Conservation (phyloP, 1,140 invertebrate species). For the Aphis gossypii region DNA sequence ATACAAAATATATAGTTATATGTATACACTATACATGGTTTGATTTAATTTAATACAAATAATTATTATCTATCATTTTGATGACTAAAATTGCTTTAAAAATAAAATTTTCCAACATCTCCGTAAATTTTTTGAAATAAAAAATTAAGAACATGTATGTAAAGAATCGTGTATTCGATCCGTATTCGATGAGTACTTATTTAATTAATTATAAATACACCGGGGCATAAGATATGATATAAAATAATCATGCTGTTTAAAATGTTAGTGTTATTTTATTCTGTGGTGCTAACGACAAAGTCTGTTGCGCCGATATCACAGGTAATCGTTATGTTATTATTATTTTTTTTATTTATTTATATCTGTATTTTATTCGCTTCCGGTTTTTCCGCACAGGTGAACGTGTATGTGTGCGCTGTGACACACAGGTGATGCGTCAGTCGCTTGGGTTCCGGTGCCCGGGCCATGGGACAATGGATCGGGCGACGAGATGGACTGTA, state of each 20-base stretch:
- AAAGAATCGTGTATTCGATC: no score
- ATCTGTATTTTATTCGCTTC: background rate
- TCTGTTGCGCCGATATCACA: background rate
- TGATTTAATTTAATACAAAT: no score
- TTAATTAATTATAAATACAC: background rate
- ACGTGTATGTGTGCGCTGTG: slow-evolving; percentile 78
- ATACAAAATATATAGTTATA: no score
- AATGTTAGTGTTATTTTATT: no score
- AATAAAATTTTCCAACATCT: no score
- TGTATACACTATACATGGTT: no score
- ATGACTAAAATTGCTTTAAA: no score
- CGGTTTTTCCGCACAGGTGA: slow-evolving; percentile 69
- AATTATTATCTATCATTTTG: no score
- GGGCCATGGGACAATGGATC: slow-evolving; percentile 76
- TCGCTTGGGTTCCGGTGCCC: slow-evolving; percentile 77
- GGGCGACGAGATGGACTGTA: slow-evolving; percentile 78
- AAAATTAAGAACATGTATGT: no score
- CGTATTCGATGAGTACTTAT: no score
- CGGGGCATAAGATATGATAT: background rate
- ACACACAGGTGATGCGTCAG: slow-evolving; percentile 76
- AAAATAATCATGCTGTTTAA: background rate
- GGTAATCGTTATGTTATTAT: background rate
- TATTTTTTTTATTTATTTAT: background rate
- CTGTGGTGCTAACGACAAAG: background rate
- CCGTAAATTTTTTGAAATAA: no score